Base-by-base conservation (phyloP, 2,888 invertebrate genomes). In the Neria commutata region DNA sequence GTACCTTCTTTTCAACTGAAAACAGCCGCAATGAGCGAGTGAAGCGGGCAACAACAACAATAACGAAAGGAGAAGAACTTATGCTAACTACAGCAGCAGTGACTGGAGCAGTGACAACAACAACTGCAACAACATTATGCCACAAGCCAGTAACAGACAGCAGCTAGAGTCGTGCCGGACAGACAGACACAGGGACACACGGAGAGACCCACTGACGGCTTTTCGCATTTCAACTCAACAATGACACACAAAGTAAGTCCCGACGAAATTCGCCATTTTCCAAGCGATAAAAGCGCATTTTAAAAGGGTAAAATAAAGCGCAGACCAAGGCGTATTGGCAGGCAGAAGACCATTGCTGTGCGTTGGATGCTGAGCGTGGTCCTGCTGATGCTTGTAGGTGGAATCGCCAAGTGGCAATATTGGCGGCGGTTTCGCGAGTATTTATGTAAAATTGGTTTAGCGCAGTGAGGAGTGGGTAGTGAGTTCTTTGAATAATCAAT, bases 171-270 rank as follows among this genome's bases (percentile, higher is more conserved):
- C 11, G 29, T 14, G 42, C 5, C 42, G 21, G 19, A 42, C 19
- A 19, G 21, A 42, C 42, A 42, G 21, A 21, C 17, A 42, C 19
- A 42, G 19, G 21, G 42, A 42, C 42, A 42, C 19, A 17, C 19
- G 21, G 42, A 21, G 19, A 42, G 21, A 42, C 19, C 5, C 3
- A 19, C 17, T 19, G 42, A 42, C 42, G 21, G 5, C 21, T 42
- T 42, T 21, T 42, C 42, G 42, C 42, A 42, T 42, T 42, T 42
- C 42, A 42, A 42, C 42, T 42, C 42, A 42, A 42, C 42, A 17
- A 42, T 42, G 42, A 42, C 19, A 17, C 42, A 42, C n/a, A 29
- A 42, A 42, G 42, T 42, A 42, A 42, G 42, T 42, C 37, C n/a
- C 37, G 37, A n/a, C 37, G 37, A 8, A 6, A 37, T 37, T 42